Evolutionary conservation across 2,113 vertebrate genomes (phyloP), one percentile per base, ranked within the genome.

Genomic region (Dipodomys merriami): DNA sequence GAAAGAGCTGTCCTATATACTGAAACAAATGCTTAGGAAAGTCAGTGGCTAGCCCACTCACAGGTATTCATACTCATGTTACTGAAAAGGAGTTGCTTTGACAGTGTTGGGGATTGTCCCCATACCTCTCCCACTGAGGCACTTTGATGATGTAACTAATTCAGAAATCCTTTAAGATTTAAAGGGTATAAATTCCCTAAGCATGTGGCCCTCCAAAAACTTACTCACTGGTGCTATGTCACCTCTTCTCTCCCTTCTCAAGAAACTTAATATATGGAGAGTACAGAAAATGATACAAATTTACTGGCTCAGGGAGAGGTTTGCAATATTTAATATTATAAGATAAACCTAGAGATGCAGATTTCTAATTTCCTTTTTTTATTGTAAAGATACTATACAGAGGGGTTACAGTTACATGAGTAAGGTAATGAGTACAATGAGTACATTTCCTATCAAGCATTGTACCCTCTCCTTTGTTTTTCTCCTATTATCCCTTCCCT

Each of bases 321-420:
- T 91, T 87, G 83, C 25, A 46, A 84, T 25, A 80, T 8, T 80
- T 68, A 87, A 95, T 71, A 25, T 71, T 72, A 78, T 15, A 44
- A 81, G 64, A 25, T 12, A 80, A 12, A 68, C 2, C 2, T 19
- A 72, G 49, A 39, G 15, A 62, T 85, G 27, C 25, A 69, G 27
- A 64, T 82, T 49, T 49, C 49, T 49, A 49, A 9, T 53, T 95
- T 74, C 9, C 68, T 8, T 78, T 84, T 18, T 39, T 39, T 39
- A 39, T 39, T 39, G 5, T 39, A 39, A 39, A 39, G 39, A 39
- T 39, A 39, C 39, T 39, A 39, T 39, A 39, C 39, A 39, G 39
- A 39, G 5, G 39, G 5, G 5, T 39, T 39, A 39, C 39, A 39
- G 39, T 39, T 39, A 39, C 39, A 39, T 39, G 39, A 39, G 39